Evolutionary conservation across 2,888 invertebrate species (phyloP), one percentile per base, ranked within the genome.

Genomic region (Hemistola chrysoprasaria): DNA sequence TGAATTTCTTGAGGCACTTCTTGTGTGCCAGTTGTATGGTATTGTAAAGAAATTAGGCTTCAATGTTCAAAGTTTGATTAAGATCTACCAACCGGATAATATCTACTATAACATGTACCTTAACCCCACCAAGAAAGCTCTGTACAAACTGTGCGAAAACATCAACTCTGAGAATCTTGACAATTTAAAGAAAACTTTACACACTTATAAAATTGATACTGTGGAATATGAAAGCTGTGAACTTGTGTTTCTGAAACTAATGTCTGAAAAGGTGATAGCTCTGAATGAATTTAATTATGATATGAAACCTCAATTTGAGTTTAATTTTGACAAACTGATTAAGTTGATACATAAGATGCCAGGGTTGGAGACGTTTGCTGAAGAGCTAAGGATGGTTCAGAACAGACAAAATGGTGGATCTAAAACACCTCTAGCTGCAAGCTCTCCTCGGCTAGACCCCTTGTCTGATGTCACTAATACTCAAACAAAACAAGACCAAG

Each of bases 1-100:
- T 40, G 78, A 86, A 53, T 80, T 88, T 38, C 45, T 88, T n/a
- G 88, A 88, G 63, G 84, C 84, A 2, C 67, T 88, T 1, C 51
- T 74, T 7, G 66, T 80, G 39, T 86, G 86, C 40, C 78, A 85
- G 47, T 59, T 84, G 1, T 70, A 74, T 46, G 64, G 62, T 8
- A 52, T 85, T 6, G 71, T 87, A 23, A 74, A 71, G 39, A 86
- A 83, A 62, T 53, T 88, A 7, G 86, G 85, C 1, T 70, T 83
- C 22, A 47, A 78, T 47, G 68, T 82, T 1, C 22, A 62, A 0
- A 53, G 40, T 33, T 58, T 83, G 1, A 77, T 74, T 47, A 62
- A 54, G 47, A 59, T 71, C 44, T 87, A 76, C 48, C 54, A 72
- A 31, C 69, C 70, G 8, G 64, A 73, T n/a, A 69, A 67, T 42